Conservation (phyloP, 2,797 vertebrate species). For the Ctenosaura bakeri region DNA sequence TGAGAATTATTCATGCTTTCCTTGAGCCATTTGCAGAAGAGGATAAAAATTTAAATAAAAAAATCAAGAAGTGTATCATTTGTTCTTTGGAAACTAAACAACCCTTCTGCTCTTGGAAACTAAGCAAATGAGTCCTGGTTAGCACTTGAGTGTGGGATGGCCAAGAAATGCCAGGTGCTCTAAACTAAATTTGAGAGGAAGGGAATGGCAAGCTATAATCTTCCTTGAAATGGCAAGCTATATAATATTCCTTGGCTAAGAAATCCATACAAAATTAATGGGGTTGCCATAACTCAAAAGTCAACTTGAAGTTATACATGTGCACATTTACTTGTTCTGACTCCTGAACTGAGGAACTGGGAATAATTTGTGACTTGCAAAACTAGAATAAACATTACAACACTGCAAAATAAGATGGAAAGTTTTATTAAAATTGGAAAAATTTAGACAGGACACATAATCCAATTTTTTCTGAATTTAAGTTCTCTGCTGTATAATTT, state of each 20-base stretch:
- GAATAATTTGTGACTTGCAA: neutral
- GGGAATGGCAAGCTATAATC: too few relatives aligned
- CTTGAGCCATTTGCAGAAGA: neutral
- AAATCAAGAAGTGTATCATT: neutral
- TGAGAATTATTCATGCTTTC: neutral
- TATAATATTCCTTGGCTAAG: neutral
- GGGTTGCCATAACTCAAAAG: neutral
- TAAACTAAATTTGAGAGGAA: neutral
- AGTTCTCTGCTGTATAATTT: neutral
- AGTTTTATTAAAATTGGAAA: neutral
- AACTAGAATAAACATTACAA: neutral
- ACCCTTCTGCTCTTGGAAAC: too few relatives aligned
- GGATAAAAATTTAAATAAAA: neutral
- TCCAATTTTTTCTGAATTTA: neutral
- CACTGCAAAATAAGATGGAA: neutral
- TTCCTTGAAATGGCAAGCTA: too few relatives aligned
- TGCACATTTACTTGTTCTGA: neutral
- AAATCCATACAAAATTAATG: neutral
- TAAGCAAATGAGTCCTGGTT: too few relatives aligned
- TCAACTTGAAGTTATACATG: too few relatives aligned
- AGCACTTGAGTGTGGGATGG: too few relatives aligned
- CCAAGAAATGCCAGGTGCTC: too few relatives aligned
- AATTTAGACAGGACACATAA: neutral
- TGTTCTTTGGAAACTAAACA: too few relatives aligned
- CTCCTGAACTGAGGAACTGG: neutral